Conservation (phyloP, 2,113 vertebrate genomes). For the Gymnorhina tibicen region DNA sequence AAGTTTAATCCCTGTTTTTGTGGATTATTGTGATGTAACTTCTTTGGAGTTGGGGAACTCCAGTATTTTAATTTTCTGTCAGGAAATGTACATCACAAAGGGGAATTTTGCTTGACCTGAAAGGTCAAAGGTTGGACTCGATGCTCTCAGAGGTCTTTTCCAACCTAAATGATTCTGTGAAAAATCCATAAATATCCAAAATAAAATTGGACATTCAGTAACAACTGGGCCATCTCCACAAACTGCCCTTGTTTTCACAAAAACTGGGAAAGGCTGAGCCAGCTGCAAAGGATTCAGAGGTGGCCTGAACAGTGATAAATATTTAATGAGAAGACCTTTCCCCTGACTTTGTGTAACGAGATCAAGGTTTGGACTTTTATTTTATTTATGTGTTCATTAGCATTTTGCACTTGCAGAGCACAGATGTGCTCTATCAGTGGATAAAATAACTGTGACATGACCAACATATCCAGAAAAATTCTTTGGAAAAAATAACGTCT, state of each 20-base stretch:
- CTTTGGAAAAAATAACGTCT: background rate
- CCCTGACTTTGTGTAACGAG: background rate
- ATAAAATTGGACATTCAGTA: background rate
- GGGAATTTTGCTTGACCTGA: background rate
- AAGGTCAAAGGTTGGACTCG: background rate
- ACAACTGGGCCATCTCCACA: background rate
- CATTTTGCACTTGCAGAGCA: background rate
- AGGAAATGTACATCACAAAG: background rate
- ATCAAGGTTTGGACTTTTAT: background rate
- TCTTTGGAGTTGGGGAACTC: background rate
- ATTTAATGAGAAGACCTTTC: background rate
- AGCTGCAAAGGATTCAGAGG: background rate
- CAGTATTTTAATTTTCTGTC: background rate
- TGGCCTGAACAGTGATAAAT: background rate
- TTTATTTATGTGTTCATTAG: background rate
- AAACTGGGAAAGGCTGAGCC: background rate
- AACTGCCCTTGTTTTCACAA: background rate
- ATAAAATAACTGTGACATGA: background rate
- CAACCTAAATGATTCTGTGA: background rate
- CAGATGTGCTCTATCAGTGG: background rate
- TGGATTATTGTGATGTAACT: background rate
- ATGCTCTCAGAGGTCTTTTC: background rate
- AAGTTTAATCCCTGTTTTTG: background rate
- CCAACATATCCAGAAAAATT: background rate
- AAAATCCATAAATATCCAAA: background rate